Base-by-base conservation (phyloP, 1,140 invertebrate genomes). In the Microplitis demolitor region DNA sequence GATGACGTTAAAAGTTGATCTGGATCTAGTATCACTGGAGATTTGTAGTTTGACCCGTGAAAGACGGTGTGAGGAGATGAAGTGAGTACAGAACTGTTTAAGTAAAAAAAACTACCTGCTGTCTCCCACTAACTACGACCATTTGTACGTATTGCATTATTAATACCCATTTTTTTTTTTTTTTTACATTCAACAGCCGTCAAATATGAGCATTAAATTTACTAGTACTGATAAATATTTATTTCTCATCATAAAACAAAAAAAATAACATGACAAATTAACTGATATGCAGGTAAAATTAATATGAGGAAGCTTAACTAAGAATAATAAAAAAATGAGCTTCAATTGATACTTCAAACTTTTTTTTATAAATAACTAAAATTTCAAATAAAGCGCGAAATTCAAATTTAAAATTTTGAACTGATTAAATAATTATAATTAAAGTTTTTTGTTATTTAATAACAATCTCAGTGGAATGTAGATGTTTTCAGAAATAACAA, bases 101-200 rank as follows among this genome's bases (percentile, higher is more conserved):
- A 76, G 75, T 79, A 78, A 74, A 76, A 79, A 84, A 84, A 82
- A 35, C 34, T 84, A 86, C 85, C 84, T 87, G 84, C 82, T 76
- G 77, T 78, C 84, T 84, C 84, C 84, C 82, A 85, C 82, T 82
- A 71, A 77, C 64, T 67, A 58, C 39, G 37, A 51, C 62, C 9
- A 62, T 66, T 16, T 14, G 54, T 50, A 64, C 50, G n/a, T 68
- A 24, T 62, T 13, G 31, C 31, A 31, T 60, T 60, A 31, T 31
- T 31, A 33, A 60, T 60, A 60, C 24, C 24, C 16, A 31, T 60
- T 31, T 31, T 31, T n/a, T 14, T 5, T n/a, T 13, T 54, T 1
- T 54, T n/a, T 3, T 14, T 54, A 54, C 13, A 54, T 3, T 50
- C 45, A 50, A 50, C 13, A 8, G 45, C 45, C 6, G 13, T 24